Evolutionary conservation across 1,140 invertebrate species (phyloP), one percentile per base, ranked within the genome.

Genomic region (Drosophila obscura): DNA sequence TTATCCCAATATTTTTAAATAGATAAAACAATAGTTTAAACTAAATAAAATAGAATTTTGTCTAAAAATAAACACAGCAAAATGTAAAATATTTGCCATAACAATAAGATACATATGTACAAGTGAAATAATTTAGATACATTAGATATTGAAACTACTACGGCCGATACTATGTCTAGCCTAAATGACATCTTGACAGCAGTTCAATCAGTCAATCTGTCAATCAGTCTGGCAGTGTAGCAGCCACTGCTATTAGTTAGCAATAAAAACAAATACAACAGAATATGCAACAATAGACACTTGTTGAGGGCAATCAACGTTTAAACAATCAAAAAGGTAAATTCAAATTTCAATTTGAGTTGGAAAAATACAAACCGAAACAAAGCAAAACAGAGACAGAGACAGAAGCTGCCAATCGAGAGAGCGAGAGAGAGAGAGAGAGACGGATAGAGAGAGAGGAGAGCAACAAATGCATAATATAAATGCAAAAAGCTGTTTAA

Each of bases 401-500:
- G 19, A 68, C 46, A 68, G 35, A 65, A 24, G 24, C 35, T 35
- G 5, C 46, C 15, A 46, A 48, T 28, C 26, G 28, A 44, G 13
- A 62, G 7, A 44, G 13, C 46, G 7, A 35, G 31, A 35, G 31
- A 7, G 9, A 11, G 16, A 62, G 7, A 35, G 31, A 35, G 31
- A 8, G 8, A 9, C 31, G 31, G 31, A 35, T 8, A 35, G 31
- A 31, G 31, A 35, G 8, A 35, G 31, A 35, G 9, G 31, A 35
- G 31, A 39, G 11, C 35, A 46, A 61, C 58, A 62, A 75, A 68
- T 77, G 72, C 72, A 65, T 55, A 51, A 67, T 67, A 74, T 55
- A 59, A 76, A 52, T 74, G 61, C 50, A 78, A 81, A 78, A 87
- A 87, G 82, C 83, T 85, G 82, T 82, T 87, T 50, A 75, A 85